Percentiles rank a stretch among this genome's conserved stretches.
Conservation (phyloP, 2,888 invertebrate genomes). For the Rotaria macrura region DNA sequence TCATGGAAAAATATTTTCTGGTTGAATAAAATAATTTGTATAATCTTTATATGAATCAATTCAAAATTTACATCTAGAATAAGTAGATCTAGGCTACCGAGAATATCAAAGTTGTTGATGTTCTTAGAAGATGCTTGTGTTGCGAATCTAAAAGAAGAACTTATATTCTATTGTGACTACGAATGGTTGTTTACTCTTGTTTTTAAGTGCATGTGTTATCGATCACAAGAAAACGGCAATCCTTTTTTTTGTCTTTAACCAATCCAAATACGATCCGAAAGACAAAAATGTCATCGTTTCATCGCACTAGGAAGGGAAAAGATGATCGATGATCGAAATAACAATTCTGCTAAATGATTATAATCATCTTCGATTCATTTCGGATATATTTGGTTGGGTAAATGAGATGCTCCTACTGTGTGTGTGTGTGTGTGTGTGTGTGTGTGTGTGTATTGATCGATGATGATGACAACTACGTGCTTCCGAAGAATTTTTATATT, state of each 20-base stretch:
- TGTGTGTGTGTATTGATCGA: background rate
- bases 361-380: background rate
- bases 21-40: too few species aligned
- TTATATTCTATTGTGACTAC: background rate
- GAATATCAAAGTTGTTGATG: too few species aligned
- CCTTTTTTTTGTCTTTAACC: background rate
- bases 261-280: background rate
- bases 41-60: too few species aligned
- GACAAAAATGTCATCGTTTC: background rate
- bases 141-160: too few species aligned
- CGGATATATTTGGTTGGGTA: background rate
- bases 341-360: background rate
- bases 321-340: background rate
- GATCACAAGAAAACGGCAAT: background rate
- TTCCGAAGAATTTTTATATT: background rate
- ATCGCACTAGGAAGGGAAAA: background rate
- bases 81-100: too few species aligned
- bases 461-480: slow-evolving; percentile 10
- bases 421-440: background rate
- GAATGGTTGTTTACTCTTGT: background rate
- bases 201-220: background rate
- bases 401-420: background rate
- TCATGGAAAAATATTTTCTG: too few species aligned
- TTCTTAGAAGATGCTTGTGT: background rate
- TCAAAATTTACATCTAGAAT: too few species aligned